Evolutionary conservation across 2,797 vertebrate species (phyloP), one percentile per base, ranked within the genome.

Genomic region (Staurois parvus): DNA sequence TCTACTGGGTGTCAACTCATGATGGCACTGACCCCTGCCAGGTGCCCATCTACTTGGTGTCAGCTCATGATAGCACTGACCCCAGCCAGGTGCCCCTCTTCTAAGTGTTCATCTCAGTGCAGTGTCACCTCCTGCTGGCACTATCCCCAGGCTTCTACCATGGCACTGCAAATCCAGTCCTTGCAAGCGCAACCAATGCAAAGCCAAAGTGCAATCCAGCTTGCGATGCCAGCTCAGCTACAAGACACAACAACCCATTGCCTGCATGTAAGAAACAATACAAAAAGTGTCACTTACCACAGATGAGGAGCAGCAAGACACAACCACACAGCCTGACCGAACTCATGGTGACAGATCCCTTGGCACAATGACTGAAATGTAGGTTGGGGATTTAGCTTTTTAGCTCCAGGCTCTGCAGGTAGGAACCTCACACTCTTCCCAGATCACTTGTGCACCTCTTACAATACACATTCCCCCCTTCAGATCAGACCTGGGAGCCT

Each of bases 291-390:
- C 15, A 86, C 85, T 86, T 73, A 86, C 85, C 85, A 34, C 52
- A 86, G 73, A 86, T 67, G 73, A 86, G 79, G 28, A 86, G 80
- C 21, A 86, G 85, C 66, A 86, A 74, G 78, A 81, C 74, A 30
- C 79, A 86, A 24, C 79, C 79, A 21, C 32, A 72, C 48, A 86
- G 32, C 79, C 85, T 72, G 79, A 70, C 10, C 4, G 84, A 69
- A 37, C 52, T 78, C 85, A 86, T 86, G 79, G 79, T 82, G 79
- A 67, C 24, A 15, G n/a, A 15, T 40, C 72, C 84, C 84, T 7
- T 45, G 72, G 84, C 42, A 30, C 42, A 45, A 64, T 19, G 12
- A 48, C 15, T 19, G 48, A 6, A 28, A 19, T 32, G 37, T 37
- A 64, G 13, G 15, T 30, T 24, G 64, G 37, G 70, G 30, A 28